A percentile compares a stretch with the other conserved stretches of the same genome.
Conservation (phyloP, 2,888 invertebrate species). For the Calliopum simillimum region DNA sequence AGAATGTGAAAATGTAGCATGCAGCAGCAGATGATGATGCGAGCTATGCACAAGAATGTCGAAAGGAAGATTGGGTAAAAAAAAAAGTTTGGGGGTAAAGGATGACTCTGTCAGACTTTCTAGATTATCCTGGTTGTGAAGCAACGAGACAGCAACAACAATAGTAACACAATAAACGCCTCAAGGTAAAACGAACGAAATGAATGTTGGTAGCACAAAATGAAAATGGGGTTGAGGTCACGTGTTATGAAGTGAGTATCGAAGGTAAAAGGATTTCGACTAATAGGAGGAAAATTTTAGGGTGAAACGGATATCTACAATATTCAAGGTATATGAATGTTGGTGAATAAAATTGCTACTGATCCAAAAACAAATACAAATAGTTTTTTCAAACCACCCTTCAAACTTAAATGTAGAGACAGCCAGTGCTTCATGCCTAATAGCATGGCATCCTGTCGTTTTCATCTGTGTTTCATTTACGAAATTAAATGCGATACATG, state of each 20-base stretch:
- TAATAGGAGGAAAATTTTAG: too few species aligned
- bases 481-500: constrained; percentile 36
- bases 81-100: neutral
- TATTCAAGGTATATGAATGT: too few species aligned
- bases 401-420: neutral
- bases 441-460: constrained; percentile 18
- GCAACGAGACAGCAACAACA: constrained; percentile 23
- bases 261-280: too few species aligned
- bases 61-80: neutral
- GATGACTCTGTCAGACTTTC: neutral
- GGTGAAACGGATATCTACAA: too few species aligned
- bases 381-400: neutral
- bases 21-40: neutral
- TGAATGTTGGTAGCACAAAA: neutral
- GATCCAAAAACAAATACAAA: neutral
- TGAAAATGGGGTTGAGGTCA: constrained; percentile 2
- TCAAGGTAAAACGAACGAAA: constrained; percentile 14
- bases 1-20: neutral
- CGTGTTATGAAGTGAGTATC: neutral
- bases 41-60: neutral
- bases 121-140: neutral
- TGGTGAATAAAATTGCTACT: too few species aligned
- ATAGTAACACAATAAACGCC: neutral
- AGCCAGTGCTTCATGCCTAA: neutral
- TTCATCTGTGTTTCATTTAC: constrained; percentile 39